Evolutionary conservation across 2,113 vertebrate species (phyloP).

Genomic region (Pygoscelis adeliae): DNA sequence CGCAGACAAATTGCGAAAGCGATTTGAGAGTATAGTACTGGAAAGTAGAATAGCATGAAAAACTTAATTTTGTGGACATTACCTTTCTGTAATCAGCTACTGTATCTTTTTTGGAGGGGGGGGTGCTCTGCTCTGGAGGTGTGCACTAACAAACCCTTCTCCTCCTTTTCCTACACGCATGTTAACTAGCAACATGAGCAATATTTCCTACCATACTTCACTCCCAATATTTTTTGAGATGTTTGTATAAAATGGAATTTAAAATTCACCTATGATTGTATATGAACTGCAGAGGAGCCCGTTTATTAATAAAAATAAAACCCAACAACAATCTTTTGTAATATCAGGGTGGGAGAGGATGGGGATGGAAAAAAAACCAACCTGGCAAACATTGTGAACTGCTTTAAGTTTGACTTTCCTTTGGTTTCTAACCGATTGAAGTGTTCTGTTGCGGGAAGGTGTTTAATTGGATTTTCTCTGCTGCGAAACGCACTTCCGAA

Average conservation of each 20-base stretch:
- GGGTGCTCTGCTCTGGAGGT: constrained; percentile 62
- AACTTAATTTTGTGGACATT: constrained; percentile 79
- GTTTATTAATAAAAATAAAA: constrained; percentile 74
- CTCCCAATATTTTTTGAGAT: constrained; percentile 81
- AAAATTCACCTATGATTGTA: constrained; percentile 71
- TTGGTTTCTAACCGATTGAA: neutral
- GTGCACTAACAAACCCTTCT: constrained; percentile 63
- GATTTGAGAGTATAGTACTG: constrained; percentile 67
- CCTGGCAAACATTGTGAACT: constrained; percentile 57
- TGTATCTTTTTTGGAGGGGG: constrained; percentile 45
- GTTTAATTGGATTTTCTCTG: constrained; percentile 74
- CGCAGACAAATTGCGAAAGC: neutral
- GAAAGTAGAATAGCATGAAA: constrained; percentile 82
- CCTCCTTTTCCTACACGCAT: constrained; percentile 56
- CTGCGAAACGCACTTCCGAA: constrained; percentile 60
- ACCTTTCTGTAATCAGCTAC: constrained; percentile 73
- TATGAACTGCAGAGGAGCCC: constrained; percentile 79
- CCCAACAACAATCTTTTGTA: constrained; percentile 31
- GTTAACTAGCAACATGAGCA: constrained; percentile 70
- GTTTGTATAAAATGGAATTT: constrained; percentile 82
- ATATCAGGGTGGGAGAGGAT: neutral
- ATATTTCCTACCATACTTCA: constrained; percentile 85
- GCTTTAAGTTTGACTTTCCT: constrained; percentile 59
- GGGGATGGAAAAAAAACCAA: neutral
- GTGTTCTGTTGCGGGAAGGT: constrained; percentile 62